phyloP scores from a whole-genome alignment of 1,140 invertebrate species.

The Pseudomyrmex pallidus region DNA sequence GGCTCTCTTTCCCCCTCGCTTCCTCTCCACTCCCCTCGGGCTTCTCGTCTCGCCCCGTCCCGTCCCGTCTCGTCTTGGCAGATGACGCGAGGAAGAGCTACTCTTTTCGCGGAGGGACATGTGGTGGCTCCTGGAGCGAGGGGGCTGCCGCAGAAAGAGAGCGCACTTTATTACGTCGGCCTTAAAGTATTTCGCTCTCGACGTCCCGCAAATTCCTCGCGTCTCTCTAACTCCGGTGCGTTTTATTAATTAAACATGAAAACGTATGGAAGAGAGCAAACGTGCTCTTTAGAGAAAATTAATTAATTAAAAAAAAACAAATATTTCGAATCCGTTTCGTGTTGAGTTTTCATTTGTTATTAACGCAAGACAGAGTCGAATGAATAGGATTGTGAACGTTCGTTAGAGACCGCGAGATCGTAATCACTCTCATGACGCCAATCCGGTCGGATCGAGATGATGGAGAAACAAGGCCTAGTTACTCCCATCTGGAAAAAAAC shows the following conservation, averaged over 20 bases:
- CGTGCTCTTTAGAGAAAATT: background rate
- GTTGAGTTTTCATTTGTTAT: too few relatives aligned
- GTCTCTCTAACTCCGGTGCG: background rate
- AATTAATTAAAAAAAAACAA: background rate
- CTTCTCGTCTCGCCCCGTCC: background rate
- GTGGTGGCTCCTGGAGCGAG: slow-evolving; percentile 60
- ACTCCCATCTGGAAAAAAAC: background rate
- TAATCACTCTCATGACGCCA: background rate
- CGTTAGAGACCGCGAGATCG: background rate
- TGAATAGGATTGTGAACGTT: background rate
- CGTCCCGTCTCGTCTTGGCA: slow-evolving; percentile 48
- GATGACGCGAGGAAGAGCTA: slow-evolving; percentile 59
- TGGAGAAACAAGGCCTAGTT: slow-evolving; percentile 9
- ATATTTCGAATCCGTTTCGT: background rate
- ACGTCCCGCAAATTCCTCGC: slow-evolving; percentile 28
- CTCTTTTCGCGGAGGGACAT: slow-evolving; percentile 66
- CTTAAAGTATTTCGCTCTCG: slow-evolving; percentile 50
- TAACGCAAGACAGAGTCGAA: too few relatives aligned
- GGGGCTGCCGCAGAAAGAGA: slow-evolving; percentile 55
- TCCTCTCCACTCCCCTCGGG: slow-evolving; percentile 32
- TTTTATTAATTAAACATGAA: too few relatives aligned
- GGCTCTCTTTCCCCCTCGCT: slow-evolving; percentile 58
- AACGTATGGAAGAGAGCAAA: too few relatives aligned
- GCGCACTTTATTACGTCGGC: slow-evolving; percentile 68
- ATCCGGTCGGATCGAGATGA: background rate